phyloP scores from a whole-genome alignment of 2,888 invertebrate genomes.

The Folsomia candida region DNA sequence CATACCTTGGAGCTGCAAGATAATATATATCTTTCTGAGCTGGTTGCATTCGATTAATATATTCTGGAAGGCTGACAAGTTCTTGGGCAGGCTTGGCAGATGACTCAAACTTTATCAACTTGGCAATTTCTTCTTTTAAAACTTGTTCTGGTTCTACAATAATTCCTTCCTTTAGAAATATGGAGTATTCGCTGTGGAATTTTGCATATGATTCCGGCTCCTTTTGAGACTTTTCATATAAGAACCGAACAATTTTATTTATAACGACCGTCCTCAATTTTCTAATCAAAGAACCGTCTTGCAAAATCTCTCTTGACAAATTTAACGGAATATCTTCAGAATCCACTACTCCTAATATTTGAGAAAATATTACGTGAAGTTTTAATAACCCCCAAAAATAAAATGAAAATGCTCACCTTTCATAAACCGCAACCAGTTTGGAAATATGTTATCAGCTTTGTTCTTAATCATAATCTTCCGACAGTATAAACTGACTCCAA shows the following conservation, averaged over 20 bases:
- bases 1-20: conserved; percentile 86
- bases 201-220: conserved; percentile 74
- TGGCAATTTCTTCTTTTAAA: conserved; percentile 87
- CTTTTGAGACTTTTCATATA: conserved; percentile 80
- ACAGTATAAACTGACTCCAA: conserved; percentile 85
- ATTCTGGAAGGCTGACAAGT: conserved; percentile 76
- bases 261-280: conserved; percentile 82
- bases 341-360: conserved; percentile 78
- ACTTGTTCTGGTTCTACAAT: conserved; percentile 75
- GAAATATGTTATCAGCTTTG: conserved; percentile 83
- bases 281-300: conserved; percentile 87
- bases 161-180: conserved; percentile 94
- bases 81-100: conserved; percentile 71
- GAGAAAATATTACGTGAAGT: background rate
- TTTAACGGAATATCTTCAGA: conserved; percentile 98
- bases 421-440: conserved; percentile 92
- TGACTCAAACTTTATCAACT: conserved; percentile 87
- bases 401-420: conserved; percentile 66
- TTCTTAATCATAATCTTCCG: conserved; percentile 89
- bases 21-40: conserved; percentile 86
- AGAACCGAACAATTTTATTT: conserved; percentile 75
- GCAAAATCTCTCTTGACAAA: conserved; percentile 89
- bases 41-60: conserved; percentile 71
- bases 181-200: conserved; percentile 87
- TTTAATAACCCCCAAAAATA: background rate